phyloP scores from a whole-genome alignment of 2,888 invertebrate species.

The Sialis fuliginosa region DNA sequence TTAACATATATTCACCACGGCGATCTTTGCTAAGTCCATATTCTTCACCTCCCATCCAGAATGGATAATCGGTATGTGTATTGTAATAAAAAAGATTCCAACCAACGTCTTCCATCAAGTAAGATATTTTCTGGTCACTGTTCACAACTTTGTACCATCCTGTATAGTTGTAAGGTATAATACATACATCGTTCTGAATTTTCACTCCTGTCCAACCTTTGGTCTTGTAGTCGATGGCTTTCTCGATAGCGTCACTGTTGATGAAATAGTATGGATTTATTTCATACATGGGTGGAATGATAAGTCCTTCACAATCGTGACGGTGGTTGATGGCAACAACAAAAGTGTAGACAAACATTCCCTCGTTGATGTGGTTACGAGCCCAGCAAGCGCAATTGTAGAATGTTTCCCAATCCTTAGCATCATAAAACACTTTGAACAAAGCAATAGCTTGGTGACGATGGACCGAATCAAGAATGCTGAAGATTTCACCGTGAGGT shows the following conservation, averaged over 20 bases:
- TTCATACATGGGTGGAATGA: conserved; percentile 53
- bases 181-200: conserved; percentile 22
- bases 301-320: conserved; percentile 40
- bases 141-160: conserved; percentile 33
- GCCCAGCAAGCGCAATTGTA: conserved; percentile 48
- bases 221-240: conserved; percentile 43
- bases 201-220: conserved; percentile 23
- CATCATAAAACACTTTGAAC: conserved; percentile 46
- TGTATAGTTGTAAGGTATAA: conserved; percentile 44
- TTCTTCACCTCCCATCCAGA: conserved; percentile 40
- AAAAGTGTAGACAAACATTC: conserved; percentile 46
- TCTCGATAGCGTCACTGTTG: conserved; percentile 44
- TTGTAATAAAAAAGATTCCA: conserved; percentile 48
- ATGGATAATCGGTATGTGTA: conserved; percentile 38
- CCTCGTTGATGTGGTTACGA: conserved; percentile 47
- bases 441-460: conserved; percentile 42
- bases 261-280: conserved; percentile 54
- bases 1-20: conserved; percentile 46
- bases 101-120: conserved; percentile 58
- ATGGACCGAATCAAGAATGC: conserved; percentile 38
- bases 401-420: conserved; percentile 54
- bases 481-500: conserved; percentile 41
- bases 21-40: conserved; percentile 33
- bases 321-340: conserved; percentile 43
- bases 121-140: conserved; percentile 38